Base-by-base conservation (phyloP, 2,113 vertebrate genomes). In the Ciconia boyciana region DNA sequence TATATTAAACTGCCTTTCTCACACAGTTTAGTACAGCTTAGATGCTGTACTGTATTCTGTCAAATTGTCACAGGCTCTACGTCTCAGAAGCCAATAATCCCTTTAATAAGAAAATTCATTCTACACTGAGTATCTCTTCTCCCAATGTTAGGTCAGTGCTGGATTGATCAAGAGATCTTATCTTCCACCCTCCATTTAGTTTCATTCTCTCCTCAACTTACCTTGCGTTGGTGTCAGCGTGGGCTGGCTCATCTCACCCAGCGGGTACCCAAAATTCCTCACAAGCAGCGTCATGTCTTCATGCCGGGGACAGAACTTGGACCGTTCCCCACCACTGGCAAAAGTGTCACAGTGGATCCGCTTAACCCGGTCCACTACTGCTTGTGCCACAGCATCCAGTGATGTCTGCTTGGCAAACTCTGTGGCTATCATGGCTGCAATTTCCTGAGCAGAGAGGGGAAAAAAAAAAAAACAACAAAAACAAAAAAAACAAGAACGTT, bases 251-350 rank as follows among this genome's bases (percentile, higher is more conserved):
- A 98, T 97, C 82, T 98, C 98, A 8, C 98, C 98, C 91, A 99
- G 94, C 0, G 99, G 98, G 97, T 99, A 99, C 96, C 99, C 99
- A 48, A 99, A 98, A 83, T 99, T 99, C 96, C 99, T 98, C 89
- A 99, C 98, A 86, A 99, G 98, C 95, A 99, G 97, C 0, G 99
- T 99, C 99, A 99, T 99, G 98, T 99, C 99, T 95, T 99, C 99
- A 0, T 99, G 99, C n/a, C 98, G 97, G 4, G 98, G 98, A 91
- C 99, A 99, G 97, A 98, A 98, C 58, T 98, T 96, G 22, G 99
- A 98, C n/a, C 99, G 98, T 91, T 99, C 98, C 91, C 97, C 99
- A 9, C 99, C 99, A 3, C 99, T 99, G 94, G 98, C 98, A 32
- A 98, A 99, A 36, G 98, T 99, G 93, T 99, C 99, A 0, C 99